phyloP scores from a whole-genome alignment of 2,113 vertebrate genomes.

The Dolichallabes microphthalmus region DNA sequence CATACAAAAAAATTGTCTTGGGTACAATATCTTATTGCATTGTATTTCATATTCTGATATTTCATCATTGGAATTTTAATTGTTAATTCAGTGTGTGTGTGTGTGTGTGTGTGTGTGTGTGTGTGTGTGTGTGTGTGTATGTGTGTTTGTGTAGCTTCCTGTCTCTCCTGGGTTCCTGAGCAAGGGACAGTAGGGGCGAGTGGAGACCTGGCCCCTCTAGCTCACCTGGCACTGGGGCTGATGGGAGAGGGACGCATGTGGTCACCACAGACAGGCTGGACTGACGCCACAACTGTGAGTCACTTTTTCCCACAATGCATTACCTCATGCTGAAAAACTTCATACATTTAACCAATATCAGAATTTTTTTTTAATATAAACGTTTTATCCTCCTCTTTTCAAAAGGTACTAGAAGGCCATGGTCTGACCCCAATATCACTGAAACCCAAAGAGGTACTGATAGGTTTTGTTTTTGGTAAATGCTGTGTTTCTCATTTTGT shows the following conservation, averaged over 20 bases:
- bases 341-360: not conserved
- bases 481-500: not conserved
- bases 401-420: conserved; percentile 90
- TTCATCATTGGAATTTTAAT: too few relatives aligned
- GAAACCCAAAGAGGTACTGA: conserved; percentile 91
- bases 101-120: not conserved
- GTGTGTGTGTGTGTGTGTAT: not conserved
- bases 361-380: too few relatives aligned
- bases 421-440: conserved; percentile 89
- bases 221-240: conserved; percentile 91
- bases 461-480: conserved; percentile 20
- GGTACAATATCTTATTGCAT: too few relatives aligned
- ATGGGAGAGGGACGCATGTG: conserved; percentile 99
- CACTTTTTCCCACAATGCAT: not conserved
- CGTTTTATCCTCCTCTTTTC: conserved; percentile 44
- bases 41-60: too few relatives aligned
- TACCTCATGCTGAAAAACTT: not conserved
- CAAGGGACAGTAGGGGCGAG: conserved; percentile 97
- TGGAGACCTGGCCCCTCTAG: conserved; percentile 93
- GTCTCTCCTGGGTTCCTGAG: conserved; percentile 92
- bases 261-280: conserved; percentile 98
- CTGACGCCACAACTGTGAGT: conserved; percentile 96
- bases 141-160: conserved; percentile 73
- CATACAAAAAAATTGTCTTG: too few relatives aligned
- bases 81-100: not conserved